Base-by-base conservation (phyloP, 2,113 vertebrate genomes). In the Lota lota region DNA sequence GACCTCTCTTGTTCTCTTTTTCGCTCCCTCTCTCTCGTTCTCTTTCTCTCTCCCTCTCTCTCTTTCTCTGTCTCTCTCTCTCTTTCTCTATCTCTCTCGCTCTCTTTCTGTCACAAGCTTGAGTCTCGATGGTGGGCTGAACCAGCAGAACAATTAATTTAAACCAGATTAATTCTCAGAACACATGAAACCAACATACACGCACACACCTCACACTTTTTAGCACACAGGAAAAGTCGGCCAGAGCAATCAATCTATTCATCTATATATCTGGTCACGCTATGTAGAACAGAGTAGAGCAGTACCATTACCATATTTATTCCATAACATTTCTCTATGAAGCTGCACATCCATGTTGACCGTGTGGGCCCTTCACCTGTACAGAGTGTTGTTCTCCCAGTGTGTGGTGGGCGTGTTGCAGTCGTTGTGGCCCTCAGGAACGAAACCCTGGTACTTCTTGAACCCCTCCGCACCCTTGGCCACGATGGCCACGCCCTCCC, bases 401-500 rank as follows among this genome's bases (percentile, higher is more conserved):
- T 87, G 64, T 73, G 91, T 90, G 0, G 84, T 72, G 0, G 91
- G 90, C 7, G 80, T 77, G 78, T 72, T 89, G 87, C 97, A 99
- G 87, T 96, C 92, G 14, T 76, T 85, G 1, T 94, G 94, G 3
- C 93, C 93, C 20, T 92, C 92, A 0, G 97, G 96, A 10, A 98
- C 91, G 67, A 93, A 89, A 6, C 95, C 94, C 0, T 93, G 81
- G 76, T 92, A 88, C 28, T 80, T 93, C 83, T 88, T 90, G 88
- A 97, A 98, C 83, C 95, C 88, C 77, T 96, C 90, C 0, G 96
- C 95, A 6, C 94, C 97, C 72, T 95, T 93, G 36, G 95, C 95
- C 15, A 98, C 86, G 58, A 99, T 94, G 79, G 97, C 97, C 67
- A 99, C 95, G 0, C 97, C 97, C 21, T 99, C 96, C 57, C 94